These are phyloP conservation scores for Myotis brandtii DNA, from an alignment of 2,113 vertebrate genomes.

Conservation along the genomic window DNA sequence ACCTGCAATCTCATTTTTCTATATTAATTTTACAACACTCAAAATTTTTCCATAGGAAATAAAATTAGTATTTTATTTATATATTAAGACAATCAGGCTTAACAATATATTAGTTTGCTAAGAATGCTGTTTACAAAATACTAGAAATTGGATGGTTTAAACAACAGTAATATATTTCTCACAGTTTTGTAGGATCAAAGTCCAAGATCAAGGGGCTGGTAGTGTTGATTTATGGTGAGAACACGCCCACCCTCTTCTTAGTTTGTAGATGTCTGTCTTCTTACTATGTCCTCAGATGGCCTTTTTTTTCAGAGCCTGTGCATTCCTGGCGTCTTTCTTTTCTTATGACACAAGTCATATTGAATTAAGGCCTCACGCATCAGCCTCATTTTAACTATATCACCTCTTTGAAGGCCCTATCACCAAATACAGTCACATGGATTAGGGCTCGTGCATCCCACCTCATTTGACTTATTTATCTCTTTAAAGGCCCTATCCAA, in stretches of 20 bases:
- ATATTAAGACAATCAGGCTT: neutral
- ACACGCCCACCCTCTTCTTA: neutral
- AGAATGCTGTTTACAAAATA: neutral
- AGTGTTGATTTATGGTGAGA: neutral
- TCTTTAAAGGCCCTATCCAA: neutral
- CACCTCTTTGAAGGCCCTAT: neutral
- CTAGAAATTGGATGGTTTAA: neutral
- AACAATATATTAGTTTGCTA: neutral
- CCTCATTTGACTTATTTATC: neutral
- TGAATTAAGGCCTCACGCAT: neutral
- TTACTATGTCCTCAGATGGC: neutral
- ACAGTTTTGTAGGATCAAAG: neutral
- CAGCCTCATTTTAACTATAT: slow-evolving; percentile 12
- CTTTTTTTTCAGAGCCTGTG: neutral
- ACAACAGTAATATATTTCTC: neutral
- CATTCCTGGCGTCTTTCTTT: neutral
- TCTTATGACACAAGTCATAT: neutral
- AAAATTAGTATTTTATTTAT: neutral
- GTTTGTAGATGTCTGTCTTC: neutral
- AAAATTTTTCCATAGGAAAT: neutral
- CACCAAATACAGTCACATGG: neutral
- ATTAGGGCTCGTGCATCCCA: neutral
- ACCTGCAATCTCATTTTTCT: neutral
- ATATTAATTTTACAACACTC: neutral
- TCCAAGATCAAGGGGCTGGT: neutral